Evolutionary conservation across 2,113 vertebrate genomes (phyloP), one percentile per base, ranked within the genome.

Genomic region (Chelonoidis abingdonii): DNA sequence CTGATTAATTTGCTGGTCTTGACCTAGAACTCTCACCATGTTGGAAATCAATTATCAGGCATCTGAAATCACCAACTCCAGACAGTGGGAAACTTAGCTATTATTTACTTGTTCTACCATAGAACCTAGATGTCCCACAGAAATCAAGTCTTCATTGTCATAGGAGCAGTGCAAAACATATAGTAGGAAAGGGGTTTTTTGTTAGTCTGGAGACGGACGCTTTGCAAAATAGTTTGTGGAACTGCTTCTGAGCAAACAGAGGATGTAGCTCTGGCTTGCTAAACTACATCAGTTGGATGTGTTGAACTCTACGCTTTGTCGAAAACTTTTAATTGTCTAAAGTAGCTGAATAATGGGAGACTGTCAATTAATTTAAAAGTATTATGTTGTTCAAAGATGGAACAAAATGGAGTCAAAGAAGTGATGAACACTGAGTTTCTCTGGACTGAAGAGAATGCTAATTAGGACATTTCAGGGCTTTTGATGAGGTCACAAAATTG

Each of bases 141-240:
- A 5, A 10, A 0, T 7, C 0, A 41, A 24, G 53, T 54, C 80
- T 8, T 38, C n/a, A 38, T 25, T n/a, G n/a, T 38, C 53, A 65
- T 10, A 25, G n/a, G 53, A 13, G 6, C 53, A 3, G 53, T 56
- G 14, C 24, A 56, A 82, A 56, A 56, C 10, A 41, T n/a, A 82
- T 25, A 82, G 25, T 19, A 80, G 29, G 22, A 82, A 25, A 56
- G 22, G 22, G 22, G 24, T 53, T 53, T 8, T 5, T 81, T 81
- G 8, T 13, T 13, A n/a, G 3, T 13, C 4, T 5, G 9, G 38
- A 75, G 22, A 24, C 3, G 9, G 10, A 41, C 9, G 10, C 21
- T 75, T 75, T 38, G 69, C 38, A 75, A 75, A 41, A 41, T 10
- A 10, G 8, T 22, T 41, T 75, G 69, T 41, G 69, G 10, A 24